A percentile compares a stretch with the other conserved stretches of the same genome.
Conservation (phyloP, 2,888 invertebrate species). For the Sarcophaga variegata region DNA sequence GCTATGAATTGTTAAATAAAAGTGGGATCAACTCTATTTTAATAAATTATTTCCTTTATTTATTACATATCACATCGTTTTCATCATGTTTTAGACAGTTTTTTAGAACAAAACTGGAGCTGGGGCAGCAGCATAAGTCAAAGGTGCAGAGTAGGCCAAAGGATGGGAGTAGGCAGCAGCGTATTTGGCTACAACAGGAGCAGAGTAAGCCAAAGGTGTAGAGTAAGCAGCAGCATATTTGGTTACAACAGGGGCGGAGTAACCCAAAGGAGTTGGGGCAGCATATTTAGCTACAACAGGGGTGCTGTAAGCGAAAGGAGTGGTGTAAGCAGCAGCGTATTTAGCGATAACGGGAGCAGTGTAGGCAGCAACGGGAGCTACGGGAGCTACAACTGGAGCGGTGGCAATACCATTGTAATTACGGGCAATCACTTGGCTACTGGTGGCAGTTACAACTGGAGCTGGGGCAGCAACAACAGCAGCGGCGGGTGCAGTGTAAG, state of each 20-base stretch:
- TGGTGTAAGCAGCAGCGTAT: slow-evolving; percentile 34
- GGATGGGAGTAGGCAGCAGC: slow-evolving; percentile 26
- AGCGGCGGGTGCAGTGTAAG: slow-evolving; percentile 66
- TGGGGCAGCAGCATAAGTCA: neutral
- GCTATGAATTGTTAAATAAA: too few relatives aligned
- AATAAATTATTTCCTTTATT: too few relatives aligned
- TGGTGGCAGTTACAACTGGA: slow-evolving; percentile 75
- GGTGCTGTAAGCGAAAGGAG: neutral
- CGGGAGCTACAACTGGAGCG: slow-evolving; percentile 73
- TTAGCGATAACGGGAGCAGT: slow-evolving; percentile 20
- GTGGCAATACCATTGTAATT: slow-evolving; percentile 75
- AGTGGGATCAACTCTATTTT: too few relatives aligned
- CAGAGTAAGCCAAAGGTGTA: slow-evolving; percentile 43
- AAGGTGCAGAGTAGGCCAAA: neutral
- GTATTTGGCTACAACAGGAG: slow-evolving; percentile 50
- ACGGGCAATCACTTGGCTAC: slow-evolving; percentile 75
- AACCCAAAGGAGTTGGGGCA: slow-evolving; percentile 48
- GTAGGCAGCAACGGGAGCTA: slow-evolving; percentile 66
- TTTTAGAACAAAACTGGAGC: slow-evolving; percentile 36
- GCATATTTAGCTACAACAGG: slow-evolving; percentile 55
- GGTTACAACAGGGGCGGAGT: slow-evolving; percentile 48
- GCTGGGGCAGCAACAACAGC: slow-evolving; percentile 72
- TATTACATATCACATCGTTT: too few relatives aligned
- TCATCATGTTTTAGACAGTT: neutral
- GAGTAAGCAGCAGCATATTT: slow-evolving; percentile 34